Evolutionary conservation across 2,888 invertebrate genomes (phyloP).

Genomic region (Scaptomyza flava): DNA sequence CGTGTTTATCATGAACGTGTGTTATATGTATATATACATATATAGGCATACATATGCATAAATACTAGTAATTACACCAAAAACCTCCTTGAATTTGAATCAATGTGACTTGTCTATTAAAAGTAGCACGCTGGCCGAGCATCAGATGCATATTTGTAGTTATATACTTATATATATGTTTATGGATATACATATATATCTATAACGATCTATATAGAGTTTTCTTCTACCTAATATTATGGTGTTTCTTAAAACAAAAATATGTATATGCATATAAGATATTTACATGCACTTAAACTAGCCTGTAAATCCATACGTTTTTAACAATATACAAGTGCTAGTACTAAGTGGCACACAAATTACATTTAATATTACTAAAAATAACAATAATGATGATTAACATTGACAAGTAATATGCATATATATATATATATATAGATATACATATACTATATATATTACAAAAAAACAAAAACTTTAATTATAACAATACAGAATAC

Average conservation of each 20-base stretch:
- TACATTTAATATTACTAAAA: slow-evolving; percentile 1
- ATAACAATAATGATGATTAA: slow-evolving; percentile 34
- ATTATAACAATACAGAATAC: slow-evolving; percentile 59
- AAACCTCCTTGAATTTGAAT: slow-evolving; percentile 80
- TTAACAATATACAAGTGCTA: slow-evolving; percentile 70
- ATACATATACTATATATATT: slow-evolving; percentile 20
- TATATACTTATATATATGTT: slow-evolving; percentile 27
- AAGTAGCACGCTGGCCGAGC: slow-evolving; percentile 69
- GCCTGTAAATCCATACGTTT: slow-evolving; percentile 59
- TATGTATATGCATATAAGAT: slow-evolving; percentile 37
- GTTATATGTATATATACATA: slow-evolving; percentile 1
- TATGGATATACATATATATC: slow-evolving; percentile 11
- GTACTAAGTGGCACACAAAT: slow-evolving; percentile 47
- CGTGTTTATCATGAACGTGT: slow-evolving; percentile 37
- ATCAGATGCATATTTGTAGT: slow-evolving; percentile 66
- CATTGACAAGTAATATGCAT: slow-evolving; percentile 42
- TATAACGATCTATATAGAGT: slow-evolving; percentile 50
- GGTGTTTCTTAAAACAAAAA: slow-evolving; percentile 36
- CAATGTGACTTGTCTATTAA: slow-evolving; percentile 81
- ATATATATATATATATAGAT: slow-evolving; percentile 15
- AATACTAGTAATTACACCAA: slow-evolving; percentile 40
- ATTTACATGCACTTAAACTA: slow-evolving; percentile 51
- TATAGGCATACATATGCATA: slow-evolving; percentile 25
- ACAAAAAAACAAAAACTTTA: slow-evolving; percentile 37
- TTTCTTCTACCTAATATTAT: slow-evolving; percentile 62